Conservation (phyloP, 2,797 vertebrate genomes). For the Hippoglossus hippoglossus region DNA sequence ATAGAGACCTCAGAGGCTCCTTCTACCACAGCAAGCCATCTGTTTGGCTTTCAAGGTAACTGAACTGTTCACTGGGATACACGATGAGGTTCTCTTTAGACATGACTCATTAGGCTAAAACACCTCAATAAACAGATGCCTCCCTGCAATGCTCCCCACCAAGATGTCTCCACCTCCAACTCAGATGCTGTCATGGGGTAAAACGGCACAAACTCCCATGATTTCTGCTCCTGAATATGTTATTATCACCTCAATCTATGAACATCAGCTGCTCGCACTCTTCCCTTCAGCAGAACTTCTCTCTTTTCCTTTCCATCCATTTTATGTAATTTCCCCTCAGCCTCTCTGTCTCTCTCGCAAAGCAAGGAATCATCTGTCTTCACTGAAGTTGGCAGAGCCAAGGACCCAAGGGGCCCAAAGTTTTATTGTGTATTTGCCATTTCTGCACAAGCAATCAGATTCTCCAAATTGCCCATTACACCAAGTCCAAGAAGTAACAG, state of each 20-base stretch:
- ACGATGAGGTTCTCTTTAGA: conserved; percentile 61
- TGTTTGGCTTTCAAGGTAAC: conserved; percentile 77
- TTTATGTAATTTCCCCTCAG: conserved; percentile 56
- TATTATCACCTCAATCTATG: conserved; percentile 49
- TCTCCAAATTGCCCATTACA: conserved; percentile 72
- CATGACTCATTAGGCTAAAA: conserved; percentile 71
- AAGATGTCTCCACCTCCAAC: conserved; percentile 43
- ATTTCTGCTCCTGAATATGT: conserved; percentile 56
- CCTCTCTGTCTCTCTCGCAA: conserved; percentile 38
- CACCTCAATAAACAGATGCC: conserved; percentile 62
- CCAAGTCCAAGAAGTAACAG: conserved; percentile 54
- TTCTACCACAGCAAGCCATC: conserved; percentile 69
- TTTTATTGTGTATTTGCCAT: conserved; percentile 71
- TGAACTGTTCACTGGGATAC: conserved; percentile 64
- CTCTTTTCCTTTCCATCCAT: conserved; percentile 53
- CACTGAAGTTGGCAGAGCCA: conserved; percentile 59
- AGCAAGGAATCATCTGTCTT: conserved; percentile 67
- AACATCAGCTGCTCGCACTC: conserved; percentile 44
- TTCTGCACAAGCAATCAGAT: conserved; percentile 74
- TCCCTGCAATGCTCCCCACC: conserved; percentile 22
- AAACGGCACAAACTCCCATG: conserved; percentile 35
- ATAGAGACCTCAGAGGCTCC: conserved; percentile 69
- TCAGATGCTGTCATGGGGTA: conserved; percentile 25
- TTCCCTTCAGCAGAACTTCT: conserved; percentile 43
- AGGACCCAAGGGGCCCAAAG: conserved; percentile 44